These are phyloP conservation scores for Drosophila quinaria DNA, from an alignment of 2,888 invertebrate species.

Conservation along the genomic window DNA sequence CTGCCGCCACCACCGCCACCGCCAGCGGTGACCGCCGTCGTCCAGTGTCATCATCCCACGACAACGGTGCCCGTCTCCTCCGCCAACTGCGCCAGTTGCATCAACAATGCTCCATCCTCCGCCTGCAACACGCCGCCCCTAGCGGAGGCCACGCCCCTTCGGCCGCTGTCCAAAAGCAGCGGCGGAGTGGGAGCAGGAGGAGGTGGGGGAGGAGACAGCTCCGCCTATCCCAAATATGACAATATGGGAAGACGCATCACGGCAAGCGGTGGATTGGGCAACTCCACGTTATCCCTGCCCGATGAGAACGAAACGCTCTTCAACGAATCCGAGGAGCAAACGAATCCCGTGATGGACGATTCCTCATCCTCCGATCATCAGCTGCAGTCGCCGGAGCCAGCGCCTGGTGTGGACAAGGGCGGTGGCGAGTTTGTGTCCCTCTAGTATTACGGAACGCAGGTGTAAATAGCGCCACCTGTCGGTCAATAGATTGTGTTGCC, in stretches of 20 bases:
- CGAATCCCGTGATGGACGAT: constrained; percentile 54
- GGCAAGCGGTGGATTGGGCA: constrained; percentile 89
- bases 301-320: constrained; percentile 86
- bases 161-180: constrained; percentile 58
- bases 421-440: constrained; percentile 84
- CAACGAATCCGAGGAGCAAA: constrained; percentile 78
- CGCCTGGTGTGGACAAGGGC: constrained; percentile 72
- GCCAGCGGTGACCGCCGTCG: constrained; percentile 73
- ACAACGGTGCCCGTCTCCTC: constrained; percentile 57
- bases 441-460: constrained; percentile 85
- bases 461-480: constrained; percentile 78
- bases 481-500: constrained; percentile 71
- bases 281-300: constrained; percentile 93
- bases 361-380: constrained; percentile 58
- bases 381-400: constrained; percentile 63
- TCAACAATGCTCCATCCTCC: constrained; percentile 65
- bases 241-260: constrained; percentile 96
- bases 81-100: constrained; percentile 75
- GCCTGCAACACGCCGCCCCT: constrained; percentile 81
- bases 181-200: constrained; percentile 21
- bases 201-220: constrained; percentile 53
- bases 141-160: constrained; percentile 73
- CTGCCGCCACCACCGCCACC: constrained; percentile 82
- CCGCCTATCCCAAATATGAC: constrained; percentile 89
- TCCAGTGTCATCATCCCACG: constrained; percentile 77